Evolutionary conservation across 2,888 invertebrate species (phyloP).

Genomic region (Anthrax anthrax): DNA sequence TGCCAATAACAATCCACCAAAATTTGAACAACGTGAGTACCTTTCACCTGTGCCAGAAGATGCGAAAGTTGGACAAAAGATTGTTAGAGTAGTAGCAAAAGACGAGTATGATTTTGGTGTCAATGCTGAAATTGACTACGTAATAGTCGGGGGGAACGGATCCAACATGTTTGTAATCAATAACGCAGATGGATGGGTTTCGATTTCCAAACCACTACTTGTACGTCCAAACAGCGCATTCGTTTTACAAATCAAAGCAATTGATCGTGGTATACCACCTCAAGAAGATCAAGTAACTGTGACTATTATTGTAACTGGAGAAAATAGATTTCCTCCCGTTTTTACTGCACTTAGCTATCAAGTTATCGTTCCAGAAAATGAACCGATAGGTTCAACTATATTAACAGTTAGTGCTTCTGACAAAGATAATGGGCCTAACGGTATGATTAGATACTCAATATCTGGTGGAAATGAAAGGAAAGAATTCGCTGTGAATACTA

Average conservation of each 20-base stretch:
- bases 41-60: slow-evolving; percentile 71
- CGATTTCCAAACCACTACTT: slow-evolving; percentile 41
- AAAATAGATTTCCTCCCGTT: slow-evolving; percentile 64
- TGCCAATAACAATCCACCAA: slow-evolving; percentile 82
- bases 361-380: slow-evolving; percentile 84
- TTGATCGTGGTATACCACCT: slow-evolving; percentile 78
- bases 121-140: slow-evolving; percentile 77
- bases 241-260: slow-evolving; percentile 54
- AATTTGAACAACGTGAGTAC: slow-evolving; percentile 59
- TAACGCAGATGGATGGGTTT: slow-evolving; percentile 67
- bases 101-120: slow-evolving; percentile 73
- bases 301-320: slow-evolving; percentile 66
- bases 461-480: slow-evolving; percentile 68
- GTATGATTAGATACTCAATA: slow-evolving; percentile 71
- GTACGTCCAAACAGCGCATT: slow-evolving; percentile 47
- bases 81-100: slow-evolving; percentile 57
- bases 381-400: slow-evolving; percentile 71
- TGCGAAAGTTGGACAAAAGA: slow-evolving; percentile 52
- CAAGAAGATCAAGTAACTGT: slow-evolving; percentile 62
- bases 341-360: slow-evolving; percentile 77
- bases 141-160: slow-evolving; percentile 59
- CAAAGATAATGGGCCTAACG: slow-evolving; percentile 77
- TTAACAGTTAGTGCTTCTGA: slow-evolving; percentile 74
- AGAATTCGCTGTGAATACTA: slow-evolving; percentile 64
- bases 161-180: slow-evolving; percentile 60